Evolutionary conservation across 2,888 invertebrate genomes (phyloP), one percentile per base, ranked within the genome.

Genomic region (Stenotaenia linearis): DNA sequence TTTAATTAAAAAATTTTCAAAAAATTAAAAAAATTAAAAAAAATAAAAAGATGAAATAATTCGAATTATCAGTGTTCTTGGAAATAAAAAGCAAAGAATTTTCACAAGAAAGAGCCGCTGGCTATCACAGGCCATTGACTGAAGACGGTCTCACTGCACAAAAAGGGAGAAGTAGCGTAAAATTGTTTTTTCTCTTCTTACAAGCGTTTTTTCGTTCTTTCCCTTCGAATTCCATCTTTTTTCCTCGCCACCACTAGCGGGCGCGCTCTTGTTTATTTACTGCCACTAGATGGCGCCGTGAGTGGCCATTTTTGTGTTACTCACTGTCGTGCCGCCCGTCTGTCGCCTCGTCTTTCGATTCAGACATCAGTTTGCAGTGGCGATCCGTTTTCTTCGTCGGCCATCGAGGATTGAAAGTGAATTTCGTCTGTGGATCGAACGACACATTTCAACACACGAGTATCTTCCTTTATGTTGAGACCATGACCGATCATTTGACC

Each of bases 331-430:
- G 56, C 56, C 56, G 56, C 56, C 56, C 56, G 56, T 56, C 56
- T 56, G 56, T 56, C 56, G 56, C 69, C 69, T 69, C 69, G 69
- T 69, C 21, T 50, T 50, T 50, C 50, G 50, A 50, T 50, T n/a
- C 50, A 50, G 50, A 69, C 69, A n/a, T 50, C 69, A 69, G 25
- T 69, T 69, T n/a, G 28, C 69, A 10, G 69, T 69, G 23, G 69
- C 69, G 69, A 28, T 69, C 23, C 69, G 0, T 69, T 25, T 69
- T 25, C n/a, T 28, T n/a, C 18, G 50, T n/a, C 50, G 50, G 25
- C 12, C 69, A 6, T 15, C 69, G 69, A 69, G 18, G 32, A 7
- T n/a, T 10, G 69, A 12, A 69, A 25, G 23, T 18, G 50, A n/a
- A 50, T 50, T 50, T 50, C 50, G 2, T n/a, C 50, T 15, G 7